Evolutionary conservation across 2,113 vertebrate genomes (phyloP).

Genomic region (Petromus typicus): DNA sequence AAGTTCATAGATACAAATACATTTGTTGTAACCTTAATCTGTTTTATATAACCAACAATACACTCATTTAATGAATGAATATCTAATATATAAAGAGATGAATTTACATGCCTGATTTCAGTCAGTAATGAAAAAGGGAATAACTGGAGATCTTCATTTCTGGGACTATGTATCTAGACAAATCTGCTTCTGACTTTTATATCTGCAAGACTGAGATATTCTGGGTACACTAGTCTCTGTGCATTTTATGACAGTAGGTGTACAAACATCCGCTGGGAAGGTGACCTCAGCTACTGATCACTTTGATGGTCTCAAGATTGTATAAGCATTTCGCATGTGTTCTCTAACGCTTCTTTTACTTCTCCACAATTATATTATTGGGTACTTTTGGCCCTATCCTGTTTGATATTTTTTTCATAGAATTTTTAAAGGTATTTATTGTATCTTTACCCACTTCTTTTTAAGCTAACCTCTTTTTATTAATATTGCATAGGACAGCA

Average conservation of each 20-base stretch:
- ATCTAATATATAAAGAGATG: neutral
- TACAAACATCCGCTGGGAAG: neutral
- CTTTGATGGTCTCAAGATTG: constrained; percentile 41
- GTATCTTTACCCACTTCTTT: neutral
- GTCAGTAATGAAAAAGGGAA: neutral
- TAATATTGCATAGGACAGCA: neutral
- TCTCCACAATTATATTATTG: neutral
- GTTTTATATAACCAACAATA: constrained; percentile 51
- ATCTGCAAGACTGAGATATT: constrained; percentile 31
- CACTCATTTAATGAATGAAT: neutral
- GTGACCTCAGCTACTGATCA: neutral
- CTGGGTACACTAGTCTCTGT: neutral
- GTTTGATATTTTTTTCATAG: neutral
- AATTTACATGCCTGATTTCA: constrained; percentile 45
- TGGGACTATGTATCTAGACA: neutral
- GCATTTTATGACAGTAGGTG: neutral
- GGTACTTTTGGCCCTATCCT: neutral
- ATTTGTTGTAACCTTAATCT: neutral
- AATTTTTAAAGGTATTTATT: constrained; percentile 43
- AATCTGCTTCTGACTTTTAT: constrained; percentile 12
- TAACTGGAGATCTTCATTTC: constrained; percentile 8
- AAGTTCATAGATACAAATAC: neutral
- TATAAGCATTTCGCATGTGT: neutral
- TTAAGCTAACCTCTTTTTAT: neutral
- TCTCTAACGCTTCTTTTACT: constrained; percentile 18